A percentile compares a stretch with the other conserved stretches of the same genome.
Conservation (phyloP, 2,888 invertebrate genomes). For the Macrosoma leucophasiata region DNA sequence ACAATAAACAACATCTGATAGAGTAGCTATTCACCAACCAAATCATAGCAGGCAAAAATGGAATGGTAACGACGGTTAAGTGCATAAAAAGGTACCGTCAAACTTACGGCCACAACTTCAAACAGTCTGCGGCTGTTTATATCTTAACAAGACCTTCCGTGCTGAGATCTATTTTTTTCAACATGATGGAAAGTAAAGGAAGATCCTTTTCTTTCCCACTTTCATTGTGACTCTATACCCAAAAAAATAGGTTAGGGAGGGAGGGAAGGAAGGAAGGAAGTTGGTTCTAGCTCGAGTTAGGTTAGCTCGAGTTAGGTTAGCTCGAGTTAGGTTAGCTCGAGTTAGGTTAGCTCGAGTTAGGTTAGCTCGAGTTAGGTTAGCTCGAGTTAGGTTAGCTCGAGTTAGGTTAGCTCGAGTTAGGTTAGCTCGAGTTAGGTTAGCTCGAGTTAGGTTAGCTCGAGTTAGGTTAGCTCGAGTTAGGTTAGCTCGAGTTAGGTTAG, state of each 20-base stretch:
- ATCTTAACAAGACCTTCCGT: neutral
- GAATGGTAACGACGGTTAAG: too few relatives aligned
- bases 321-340: slow-evolving; percentile 13
- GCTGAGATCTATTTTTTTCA: neutral
- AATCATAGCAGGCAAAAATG: too few relatives aligned
- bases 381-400: slow-evolving; percentile 16
- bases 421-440: slow-evolving; percentile 20
- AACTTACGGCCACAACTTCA: too few relatives aligned
- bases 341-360: slow-evolving; percentile 11
- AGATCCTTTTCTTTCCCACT: too few relatives aligned
- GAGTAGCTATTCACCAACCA: too few relatives aligned
- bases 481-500: slow-evolving; percentile 24
- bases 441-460: slow-evolving; percentile 24
- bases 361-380: slow-evolving; percentile 17
- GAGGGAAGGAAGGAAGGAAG: neutral
- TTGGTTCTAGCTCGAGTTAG: slow-evolving; percentile 2
- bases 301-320: slow-evolving; percentile 2
- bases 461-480: slow-evolving; percentile 22
- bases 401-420: slow-evolving; percentile 17
- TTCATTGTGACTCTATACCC: too few relatives aligned
- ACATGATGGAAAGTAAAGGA: too few relatives aligned
- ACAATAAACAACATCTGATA: too few relatives aligned
- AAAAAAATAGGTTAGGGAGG: neutral
- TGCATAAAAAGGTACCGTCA: too few relatives aligned
- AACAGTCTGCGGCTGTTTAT: neutral